Percentiles rank a stretch among this genome's conserved stretches.
Evolutionary conservation across 2,888 invertebrate genomes (phyloP).

Genomic region (Caenorhabditis drosophilae): DNA sequence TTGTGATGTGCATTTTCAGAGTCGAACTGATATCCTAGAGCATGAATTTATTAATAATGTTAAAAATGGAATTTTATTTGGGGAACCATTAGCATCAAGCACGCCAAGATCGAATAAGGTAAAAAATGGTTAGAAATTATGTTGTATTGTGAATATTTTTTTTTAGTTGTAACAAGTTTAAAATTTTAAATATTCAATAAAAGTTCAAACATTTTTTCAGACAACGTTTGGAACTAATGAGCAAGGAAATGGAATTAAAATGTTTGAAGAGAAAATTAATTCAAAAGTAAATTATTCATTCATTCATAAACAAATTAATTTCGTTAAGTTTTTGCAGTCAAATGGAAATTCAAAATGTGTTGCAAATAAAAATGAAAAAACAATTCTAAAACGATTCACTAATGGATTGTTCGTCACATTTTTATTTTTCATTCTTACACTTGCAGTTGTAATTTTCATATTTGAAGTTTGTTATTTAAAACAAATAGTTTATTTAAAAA

Average conservation of each 20-base stretch:
- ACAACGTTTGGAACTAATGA: slow-evolving; percentile 12
- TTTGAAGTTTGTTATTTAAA: slow-evolving; percentile 34
- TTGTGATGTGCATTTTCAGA: slow-evolving; percentile 19
- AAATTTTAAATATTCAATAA: not conserved
- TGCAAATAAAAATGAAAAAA: slow-evolving; percentile 9
- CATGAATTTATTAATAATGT: slow-evolving; percentile 19
- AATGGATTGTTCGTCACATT: slow-evolving; percentile 29
- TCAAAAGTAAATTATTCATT: not conserved
- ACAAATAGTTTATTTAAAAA: slow-evolving; percentile 1
- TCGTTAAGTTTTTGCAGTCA: slow-evolving; percentile 3
- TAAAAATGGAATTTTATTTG: slow-evolving; percentile 12
- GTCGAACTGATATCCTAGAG: slow-evolving; percentile 19
- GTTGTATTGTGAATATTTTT: slow-evolving; percentile 1
- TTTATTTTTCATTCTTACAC: slow-evolving; percentile 31
- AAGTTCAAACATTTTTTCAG: slow-evolving; percentile 3
- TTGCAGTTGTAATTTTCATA: slow-evolving; percentile 29
- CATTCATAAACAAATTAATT: not conserved
- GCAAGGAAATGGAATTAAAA: slow-evolving; percentile 8
- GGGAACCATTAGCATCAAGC: slow-evolving; percentile 29
- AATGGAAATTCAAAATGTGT: slow-evolving; percentile 14
- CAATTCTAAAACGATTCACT: slow-evolving; percentile 8
- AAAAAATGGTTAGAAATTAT: not conserved
- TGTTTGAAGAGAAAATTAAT: slow-evolving; percentile 1
- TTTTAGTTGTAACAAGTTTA: not conserved
- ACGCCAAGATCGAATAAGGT: slow-evolving; percentile 33